Conservation (phyloP, 2,113 vertebrate species). For the Vimba vimba region DNA sequence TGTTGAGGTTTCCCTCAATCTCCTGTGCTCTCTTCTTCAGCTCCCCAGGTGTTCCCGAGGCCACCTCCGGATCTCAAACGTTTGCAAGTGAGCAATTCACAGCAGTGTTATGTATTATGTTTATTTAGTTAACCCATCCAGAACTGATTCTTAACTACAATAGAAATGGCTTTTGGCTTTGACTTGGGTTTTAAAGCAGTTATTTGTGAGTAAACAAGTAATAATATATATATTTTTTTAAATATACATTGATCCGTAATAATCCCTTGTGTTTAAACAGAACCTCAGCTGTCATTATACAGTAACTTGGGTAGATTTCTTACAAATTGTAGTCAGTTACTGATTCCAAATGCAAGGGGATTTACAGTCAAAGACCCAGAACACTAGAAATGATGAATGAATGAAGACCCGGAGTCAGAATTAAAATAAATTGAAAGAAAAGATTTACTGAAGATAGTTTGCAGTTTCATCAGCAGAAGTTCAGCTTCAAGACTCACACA, state of each 20-base stretch:
- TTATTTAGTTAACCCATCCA: neutral
- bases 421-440: too few species aligned
- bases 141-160: neutral
- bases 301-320: too few species aligned
- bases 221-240: too few species aligned
- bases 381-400: too few species aligned
- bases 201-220: neutral
- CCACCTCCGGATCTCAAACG: conserved; percentile 68
- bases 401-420: too few species aligned
- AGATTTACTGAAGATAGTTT: too few species aligned
- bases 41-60: conserved; percentile 74
- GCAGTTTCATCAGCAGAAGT: too few species aligned
- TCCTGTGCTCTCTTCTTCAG: conserved; percentile 53
- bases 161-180: neutral
- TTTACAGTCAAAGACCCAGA: too few species aligned
- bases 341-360: too few species aligned
- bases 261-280: neutral
- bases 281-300: neutral
- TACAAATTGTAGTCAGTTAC: too few species aligned
- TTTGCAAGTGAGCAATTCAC: conserved; percentile 70
- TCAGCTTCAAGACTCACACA: too few species aligned
- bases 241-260: neutral
- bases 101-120: neutral
- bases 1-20: neutral
- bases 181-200: neutral